Conservation (phyloP, 2,797 vertebrate species). For the Erpetoichthys calabaricus region DNA sequence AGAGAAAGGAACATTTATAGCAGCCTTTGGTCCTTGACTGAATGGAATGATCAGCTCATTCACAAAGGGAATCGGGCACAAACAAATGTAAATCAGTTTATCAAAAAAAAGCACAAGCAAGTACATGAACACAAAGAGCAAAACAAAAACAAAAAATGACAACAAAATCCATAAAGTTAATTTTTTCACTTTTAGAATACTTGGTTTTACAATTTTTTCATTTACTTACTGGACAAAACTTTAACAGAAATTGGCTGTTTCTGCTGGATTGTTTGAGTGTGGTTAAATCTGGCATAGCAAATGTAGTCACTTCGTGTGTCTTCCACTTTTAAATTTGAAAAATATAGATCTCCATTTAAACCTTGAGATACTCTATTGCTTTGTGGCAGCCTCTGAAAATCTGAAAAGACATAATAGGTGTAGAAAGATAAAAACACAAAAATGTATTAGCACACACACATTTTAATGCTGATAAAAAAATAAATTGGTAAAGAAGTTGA, state of each 20-base stretch:
- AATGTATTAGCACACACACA: no score
- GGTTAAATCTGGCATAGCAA: slow-evolving; percentile 94
- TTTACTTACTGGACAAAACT: slow-evolving; percentile 76
- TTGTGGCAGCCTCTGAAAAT: slow-evolving; percentile 84
- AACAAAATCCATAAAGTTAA: neutral
- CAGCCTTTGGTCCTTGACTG: no score
- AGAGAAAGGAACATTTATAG: no score
- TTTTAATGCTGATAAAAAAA: no score
- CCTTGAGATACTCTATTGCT: slow-evolving; percentile 82
- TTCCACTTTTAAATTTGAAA: slow-evolving; percentile 75
- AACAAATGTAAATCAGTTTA: no score
- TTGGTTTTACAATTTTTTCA: no score
- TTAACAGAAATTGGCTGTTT: slow-evolving; percentile 90
- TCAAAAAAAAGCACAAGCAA: neutral
- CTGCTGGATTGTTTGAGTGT: slow-evolving; percentile 96
- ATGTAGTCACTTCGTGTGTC: slow-evolving; percentile 89
- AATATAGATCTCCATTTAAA: slow-evolving; percentile 92
- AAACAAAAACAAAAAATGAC: neutral
- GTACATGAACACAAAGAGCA: neutral
- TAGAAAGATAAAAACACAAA: no score
- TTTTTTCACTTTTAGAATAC: neutral
- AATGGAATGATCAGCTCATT: no score
- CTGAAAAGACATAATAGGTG: slow-evolving; percentile 30
- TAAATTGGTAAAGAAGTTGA: no score
- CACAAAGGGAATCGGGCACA: no score